These are phyloP conservation scores for Laupala kohalensis DNA, from an alignment of 1,140 invertebrate genomes.

Conservation along the genomic window DNA sequence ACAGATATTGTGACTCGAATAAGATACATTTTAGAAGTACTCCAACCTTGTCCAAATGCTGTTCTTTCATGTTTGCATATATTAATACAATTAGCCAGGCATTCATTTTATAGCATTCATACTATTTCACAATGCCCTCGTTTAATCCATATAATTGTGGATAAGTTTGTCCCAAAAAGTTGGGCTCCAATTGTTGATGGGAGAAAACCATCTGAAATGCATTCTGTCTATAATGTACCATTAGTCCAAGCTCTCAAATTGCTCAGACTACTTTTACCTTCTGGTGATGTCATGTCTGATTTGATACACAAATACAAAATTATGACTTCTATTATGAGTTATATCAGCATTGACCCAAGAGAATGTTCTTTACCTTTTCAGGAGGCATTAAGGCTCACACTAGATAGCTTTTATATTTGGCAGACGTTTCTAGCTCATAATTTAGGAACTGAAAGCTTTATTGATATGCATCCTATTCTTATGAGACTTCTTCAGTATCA, in stretches of 20 bases:
- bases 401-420: conserved; percentile 31
- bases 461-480: conserved; percentile 25
- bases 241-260: conserved; percentile 26
- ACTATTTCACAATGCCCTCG: conserved; percentile 28
- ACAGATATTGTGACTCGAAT: conserved; percentile 62
- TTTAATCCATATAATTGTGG: conserved; percentile 1
- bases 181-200: conserved; percentile 1
- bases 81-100: conserved; percentile 49
- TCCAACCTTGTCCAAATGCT: conserved; percentile 47
- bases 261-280: conserved; percentile 27
- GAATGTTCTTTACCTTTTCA: conserved; percentile 22
- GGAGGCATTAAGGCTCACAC: conserved; percentile 26
- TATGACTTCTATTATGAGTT: conserved; percentile 19
- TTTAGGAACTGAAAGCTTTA: conserved; percentile 24
- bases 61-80: conserved; percentile 55
- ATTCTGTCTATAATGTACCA: conserved; percentile 6
- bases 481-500: conserved; percentile 23
- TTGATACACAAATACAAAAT: conserved; percentile 22
- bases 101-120: conserved; percentile 43
- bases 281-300: conserved; percentile 24
- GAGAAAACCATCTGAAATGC: background rate
- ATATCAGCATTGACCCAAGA: conserved; percentile 16
- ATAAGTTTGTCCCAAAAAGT: conserved; percentile 2
- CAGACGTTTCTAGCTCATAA: conserved; percentile 31
- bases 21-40: conserved; percentile 51